Evolutionary conservation across 2,113 vertebrate species (phyloP).

Genomic region (Protobothrops mucrosquamatus): DNA sequence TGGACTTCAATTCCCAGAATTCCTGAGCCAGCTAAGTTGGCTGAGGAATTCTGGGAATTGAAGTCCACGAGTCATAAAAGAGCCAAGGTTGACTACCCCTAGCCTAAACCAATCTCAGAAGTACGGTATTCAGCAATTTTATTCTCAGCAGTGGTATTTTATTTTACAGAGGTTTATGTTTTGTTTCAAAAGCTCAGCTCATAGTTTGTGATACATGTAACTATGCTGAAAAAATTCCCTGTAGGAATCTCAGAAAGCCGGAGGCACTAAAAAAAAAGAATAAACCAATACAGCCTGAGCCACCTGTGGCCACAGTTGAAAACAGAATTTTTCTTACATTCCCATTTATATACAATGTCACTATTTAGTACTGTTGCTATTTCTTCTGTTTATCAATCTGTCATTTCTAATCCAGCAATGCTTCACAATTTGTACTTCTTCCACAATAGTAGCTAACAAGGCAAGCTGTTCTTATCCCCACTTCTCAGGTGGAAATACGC

Average conservation of each 20-base stretch:
- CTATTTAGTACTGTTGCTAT: neutral
- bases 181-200: neutral
- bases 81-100: neutral
- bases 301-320: neutral
- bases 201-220: neutral
- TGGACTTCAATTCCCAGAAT: too few relatives aligned
- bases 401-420: neutral
- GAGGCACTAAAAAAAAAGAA: neutral
- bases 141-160: neutral
- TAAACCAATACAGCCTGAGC: neutral
- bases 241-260: neutral
- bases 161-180: constrained; percentile 6
- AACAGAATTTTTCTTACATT: neutral
- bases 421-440: neutral
- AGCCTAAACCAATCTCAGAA: neutral
- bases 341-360: neutral
- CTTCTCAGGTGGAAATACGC: neutral
- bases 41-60: too few relatives aligned
- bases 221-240: neutral
- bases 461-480: too few relatives aligned
- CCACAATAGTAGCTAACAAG: neutral
- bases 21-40: too few relatives aligned
- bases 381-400: neutral
- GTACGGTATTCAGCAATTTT: neutral
- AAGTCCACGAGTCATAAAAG: too few relatives aligned